Percentiles rank a stretch among this genome's conserved stretches.
Evolutionary conservation across 1,140 invertebrate genomes (phyloP).

Genomic region (Amyelois transitella): DNA sequence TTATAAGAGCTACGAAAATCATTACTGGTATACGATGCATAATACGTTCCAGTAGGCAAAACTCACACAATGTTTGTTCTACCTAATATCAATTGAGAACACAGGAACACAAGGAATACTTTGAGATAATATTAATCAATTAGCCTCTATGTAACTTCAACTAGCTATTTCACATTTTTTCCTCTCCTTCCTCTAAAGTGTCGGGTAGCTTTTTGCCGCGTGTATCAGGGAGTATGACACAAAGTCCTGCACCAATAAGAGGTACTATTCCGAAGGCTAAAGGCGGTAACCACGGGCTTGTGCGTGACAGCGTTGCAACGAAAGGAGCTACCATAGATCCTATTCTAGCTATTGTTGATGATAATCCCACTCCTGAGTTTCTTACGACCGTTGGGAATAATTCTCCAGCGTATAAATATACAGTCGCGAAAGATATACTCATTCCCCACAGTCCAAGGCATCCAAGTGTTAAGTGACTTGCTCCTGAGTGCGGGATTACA

Average conservation of each 20-base stretch:
- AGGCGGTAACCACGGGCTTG: conserved; percentile 76
- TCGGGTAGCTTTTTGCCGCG: conserved; percentile 63
- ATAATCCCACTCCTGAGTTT: conserved; percentile 75
- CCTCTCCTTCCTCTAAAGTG: conserved; percentile 66
- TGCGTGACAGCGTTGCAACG: conserved; percentile 57
- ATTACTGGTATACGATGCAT: not conserved
- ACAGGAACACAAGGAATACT: conserved; percentile 11
- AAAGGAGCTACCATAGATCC: conserved; percentile 76
- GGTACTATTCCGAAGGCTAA: conserved; percentile 80
- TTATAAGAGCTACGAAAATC: not conserved
- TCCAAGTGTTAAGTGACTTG: conserved; percentile 70
- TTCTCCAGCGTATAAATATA: conserved; percentile 77
- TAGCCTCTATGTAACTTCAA: conserved; percentile 1
- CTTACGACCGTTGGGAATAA: conserved; percentile 77
- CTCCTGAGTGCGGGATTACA: conserved; percentile 60
- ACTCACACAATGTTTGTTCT: not conserved
- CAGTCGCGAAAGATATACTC: conserved; percentile 74
- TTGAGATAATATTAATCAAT: conserved; percentile 7
- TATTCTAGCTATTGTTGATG: conserved; percentile 75
- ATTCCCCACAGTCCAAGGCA: conserved; percentile 78
- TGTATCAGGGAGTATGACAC: conserved; percentile 79
- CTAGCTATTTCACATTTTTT: conserved; percentile 18
- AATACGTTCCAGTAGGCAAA: not conserved
- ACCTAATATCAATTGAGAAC: not conserved
- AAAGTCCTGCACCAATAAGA: conserved; percentile 77